Conservation (phyloP, 2,888 invertebrate species). For the Tortricodes alternella region DNA sequence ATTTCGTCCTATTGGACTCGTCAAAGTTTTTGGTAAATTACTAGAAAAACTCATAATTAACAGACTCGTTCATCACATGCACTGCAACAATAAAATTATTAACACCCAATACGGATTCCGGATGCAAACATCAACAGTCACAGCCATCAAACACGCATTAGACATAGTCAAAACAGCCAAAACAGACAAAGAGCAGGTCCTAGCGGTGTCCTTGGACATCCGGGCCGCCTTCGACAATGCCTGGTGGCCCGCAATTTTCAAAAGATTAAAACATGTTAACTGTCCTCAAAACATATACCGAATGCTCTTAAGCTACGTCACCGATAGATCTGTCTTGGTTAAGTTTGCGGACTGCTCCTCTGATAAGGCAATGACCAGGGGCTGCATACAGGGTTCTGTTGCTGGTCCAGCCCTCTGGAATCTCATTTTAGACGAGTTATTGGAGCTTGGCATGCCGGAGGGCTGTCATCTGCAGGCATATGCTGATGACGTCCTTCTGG, state of each 20-base stretch:
- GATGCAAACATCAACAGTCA: conserved; percentile 32
- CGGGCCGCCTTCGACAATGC: conserved; percentile 24
- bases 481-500: conserved; percentile 35
- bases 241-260: conserved; percentile 38
- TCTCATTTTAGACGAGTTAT: conserved; percentile 36
- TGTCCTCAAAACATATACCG: conserved; percentile 36
- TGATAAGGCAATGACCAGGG: conserved; percentile 32
- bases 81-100: background rate
- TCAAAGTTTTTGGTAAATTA: background rate
- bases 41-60: background rate
- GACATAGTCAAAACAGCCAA: too few relatives aligned
- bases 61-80: conserved; percentile 23
- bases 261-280: conserved; percentile 22
- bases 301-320: conserved; percentile 30
- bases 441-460: background rate
- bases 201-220: conserved; percentile 16
- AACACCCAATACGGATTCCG: conserved; percentile 34
- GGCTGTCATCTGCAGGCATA: conserved; percentile 34
- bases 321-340: conserved; percentile 21
- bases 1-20: background rate
- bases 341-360: conserved; percentile 22
- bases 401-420: conserved; percentile 39
- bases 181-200: background rate
- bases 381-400: conserved; percentile 40
- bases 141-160: too few relatives aligned